These are phyloP conservation scores for Lagria hirta DNA, from an alignment of 2,888 invertebrate species.

Conservation along the genomic window DNA sequence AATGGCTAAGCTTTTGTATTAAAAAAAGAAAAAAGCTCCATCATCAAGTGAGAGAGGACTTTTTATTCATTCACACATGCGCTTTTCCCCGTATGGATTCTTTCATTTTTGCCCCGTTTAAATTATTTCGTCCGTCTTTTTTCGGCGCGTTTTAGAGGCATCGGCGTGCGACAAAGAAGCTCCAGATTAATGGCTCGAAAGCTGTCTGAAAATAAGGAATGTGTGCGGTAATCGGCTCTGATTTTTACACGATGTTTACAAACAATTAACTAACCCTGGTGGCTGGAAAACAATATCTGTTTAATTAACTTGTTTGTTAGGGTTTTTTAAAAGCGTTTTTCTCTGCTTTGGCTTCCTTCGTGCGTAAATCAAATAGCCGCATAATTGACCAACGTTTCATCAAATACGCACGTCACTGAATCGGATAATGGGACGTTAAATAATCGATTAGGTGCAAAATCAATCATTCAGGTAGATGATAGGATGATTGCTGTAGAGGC, in stretches of 20 bases:
- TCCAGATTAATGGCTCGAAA: constrained; percentile 11
- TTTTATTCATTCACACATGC: constrained; percentile 24
- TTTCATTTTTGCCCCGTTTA: constrained; percentile 22
- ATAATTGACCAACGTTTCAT: neutral
- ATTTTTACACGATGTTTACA: constrained; percentile 16
- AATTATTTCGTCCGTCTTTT: constrained; percentile 14
- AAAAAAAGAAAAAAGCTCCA: constrained; percentile 17
- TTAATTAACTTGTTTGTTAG: constrained; percentile 20
- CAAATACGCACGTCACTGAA: no score
- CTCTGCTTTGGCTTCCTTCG: no score
- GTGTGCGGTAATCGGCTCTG: constrained; percentile 15
- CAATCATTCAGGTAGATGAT: constrained; percentile 1
- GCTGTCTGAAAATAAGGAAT: constrained; percentile 10
- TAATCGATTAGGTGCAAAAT: constrained; percentile 6
- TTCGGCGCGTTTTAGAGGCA: constrained; percentile 6
- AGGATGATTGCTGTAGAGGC: no score
- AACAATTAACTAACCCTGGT: constrained; percentile 15
- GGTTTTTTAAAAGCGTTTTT: constrained; percentile 12
- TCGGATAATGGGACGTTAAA: no score
- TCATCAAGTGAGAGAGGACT: constrained; percentile 14
- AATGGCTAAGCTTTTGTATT: constrained; percentile 6
- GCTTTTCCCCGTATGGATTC: constrained; percentile 17
- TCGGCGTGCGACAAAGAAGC: constrained; percentile 5
- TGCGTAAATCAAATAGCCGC: constrained; percentile 3
- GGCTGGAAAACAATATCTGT: constrained; percentile 7